Conservation (phyloP, 2,888 invertebrate species). For the Hedya salicella region DNA sequence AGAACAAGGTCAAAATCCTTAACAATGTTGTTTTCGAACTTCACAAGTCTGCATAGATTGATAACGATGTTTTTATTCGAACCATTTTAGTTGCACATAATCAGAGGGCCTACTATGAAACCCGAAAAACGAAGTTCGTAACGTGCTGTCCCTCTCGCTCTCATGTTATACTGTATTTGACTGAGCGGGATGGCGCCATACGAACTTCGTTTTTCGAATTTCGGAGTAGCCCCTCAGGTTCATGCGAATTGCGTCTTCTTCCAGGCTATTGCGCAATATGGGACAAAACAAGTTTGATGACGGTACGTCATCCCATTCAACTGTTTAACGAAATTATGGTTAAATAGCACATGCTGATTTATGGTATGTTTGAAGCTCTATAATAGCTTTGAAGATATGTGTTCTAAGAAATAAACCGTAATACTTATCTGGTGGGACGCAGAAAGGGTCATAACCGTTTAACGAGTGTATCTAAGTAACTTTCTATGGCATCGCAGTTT, state of each 20-base stretch:
- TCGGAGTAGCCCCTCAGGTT: no score
- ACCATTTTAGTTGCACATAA: not conserved
- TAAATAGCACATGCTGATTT: not conserved
- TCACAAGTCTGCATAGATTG: not conserved
- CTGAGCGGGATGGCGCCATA: no score
- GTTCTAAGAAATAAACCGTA: not conserved
- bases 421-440: no score
- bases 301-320: slow-evolving; percentile 14
- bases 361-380: not conserved
- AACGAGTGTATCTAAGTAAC: no score
- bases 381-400: not conserved
- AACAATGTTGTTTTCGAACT: not conserved
- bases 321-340: not conserved
- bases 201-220: no score
- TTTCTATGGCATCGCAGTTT: no score
- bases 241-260: slow-evolving; percentile 18
- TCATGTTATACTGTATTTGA: no score
- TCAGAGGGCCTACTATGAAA: no score
- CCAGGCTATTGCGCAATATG: slow-evolving; percentile 6
- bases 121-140: no score
- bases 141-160: no score
- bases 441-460: no score
- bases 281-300: slow-evolving; percentile 32
- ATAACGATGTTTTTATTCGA: slow-evolving; percentile 2
- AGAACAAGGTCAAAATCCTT: not conserved